Conservation (phyloP, 2,888 invertebrate genomes). For the Tenthredo mesomela region DNA sequence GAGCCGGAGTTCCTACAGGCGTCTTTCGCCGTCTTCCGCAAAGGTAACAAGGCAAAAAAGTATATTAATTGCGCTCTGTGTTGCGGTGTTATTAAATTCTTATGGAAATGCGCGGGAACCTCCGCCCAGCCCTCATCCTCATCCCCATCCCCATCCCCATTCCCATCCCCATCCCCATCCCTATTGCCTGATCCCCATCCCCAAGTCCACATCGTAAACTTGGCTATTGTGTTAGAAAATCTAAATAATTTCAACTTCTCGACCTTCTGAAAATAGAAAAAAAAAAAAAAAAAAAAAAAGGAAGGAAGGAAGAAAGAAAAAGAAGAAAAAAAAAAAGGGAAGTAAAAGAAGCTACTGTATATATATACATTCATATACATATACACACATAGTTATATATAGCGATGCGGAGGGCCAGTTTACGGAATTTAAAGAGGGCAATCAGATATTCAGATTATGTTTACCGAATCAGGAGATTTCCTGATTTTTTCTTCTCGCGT, state of each 20-base stretch:
- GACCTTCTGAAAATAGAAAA: conserved; percentile 39
- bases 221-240: conserved; percentile 76
- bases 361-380: conserved; percentile 11
- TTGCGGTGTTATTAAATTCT: conserved; percentile 78
- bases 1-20: conserved; percentile 59
- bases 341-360: conserved; percentile 45
- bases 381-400: not conserved
- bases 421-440: conserved; percentile 63
- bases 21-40: conserved; percentile 43
- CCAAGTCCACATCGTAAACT: conserved; percentile 71
- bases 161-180: not conserved
- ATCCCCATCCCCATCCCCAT: not conserved
- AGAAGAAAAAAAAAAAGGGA: conserved; percentile 21
- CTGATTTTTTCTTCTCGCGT: conserved; percentile 56
- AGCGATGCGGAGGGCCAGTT: conserved; percentile 11
- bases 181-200: not conserved
- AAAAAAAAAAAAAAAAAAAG: conserved; percentile 16
- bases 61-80: conserved; percentile 76
- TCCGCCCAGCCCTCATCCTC: conserved; percentile 22
- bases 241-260: conserved; percentile 76
- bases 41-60: conserved; percentile 73
- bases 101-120: conserved; percentile 72
- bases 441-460: conserved; percentile 74
- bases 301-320: not conserved
- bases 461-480: conserved; percentile 67